Evolutionary conservation across 2,113 vertebrate genomes (phyloP).

Genomic region (Telmatochromis sp.): DNA sequence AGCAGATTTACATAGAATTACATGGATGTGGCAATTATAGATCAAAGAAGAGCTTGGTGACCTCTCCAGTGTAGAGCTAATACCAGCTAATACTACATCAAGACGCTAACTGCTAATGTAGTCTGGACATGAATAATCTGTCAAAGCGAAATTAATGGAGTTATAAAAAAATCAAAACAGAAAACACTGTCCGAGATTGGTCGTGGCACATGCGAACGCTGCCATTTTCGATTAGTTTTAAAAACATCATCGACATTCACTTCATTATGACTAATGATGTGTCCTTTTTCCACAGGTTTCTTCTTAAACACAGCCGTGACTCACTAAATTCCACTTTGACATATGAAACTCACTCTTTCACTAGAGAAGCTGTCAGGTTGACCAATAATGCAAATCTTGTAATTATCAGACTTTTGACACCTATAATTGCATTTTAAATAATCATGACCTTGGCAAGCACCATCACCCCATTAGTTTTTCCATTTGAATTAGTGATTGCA

Average conservation of each 20-base stretch:
- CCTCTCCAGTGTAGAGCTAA: neutral
- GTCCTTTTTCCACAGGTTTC: neutral
- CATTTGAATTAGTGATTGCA: neutral
- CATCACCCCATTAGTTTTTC: neutral
- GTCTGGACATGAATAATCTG: neutral
- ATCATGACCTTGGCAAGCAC: neutral
- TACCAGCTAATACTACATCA: neutral
- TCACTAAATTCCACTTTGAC: neutral
- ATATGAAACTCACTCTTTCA: neutral
- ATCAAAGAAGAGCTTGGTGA: neutral
- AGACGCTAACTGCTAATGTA: neutral
- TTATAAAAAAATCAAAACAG: neutral
- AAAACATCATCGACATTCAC: neutral
- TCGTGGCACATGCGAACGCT: rapidly evolving
- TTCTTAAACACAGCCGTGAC: neutral
- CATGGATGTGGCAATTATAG: neutral
- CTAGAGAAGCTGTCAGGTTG: neutral
- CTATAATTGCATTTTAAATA: neutral
- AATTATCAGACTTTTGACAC: neutral
- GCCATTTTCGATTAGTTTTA: neutral
- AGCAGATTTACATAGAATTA: neutral
- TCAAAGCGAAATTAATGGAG: neutral
- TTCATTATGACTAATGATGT: neutral
- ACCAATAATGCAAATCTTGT: neutral
- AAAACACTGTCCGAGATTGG: neutral